Evolutionary conservation across 2,797 vertebrate genomes (phyloP).

Genomic region (Cuculus canorus): DNA sequence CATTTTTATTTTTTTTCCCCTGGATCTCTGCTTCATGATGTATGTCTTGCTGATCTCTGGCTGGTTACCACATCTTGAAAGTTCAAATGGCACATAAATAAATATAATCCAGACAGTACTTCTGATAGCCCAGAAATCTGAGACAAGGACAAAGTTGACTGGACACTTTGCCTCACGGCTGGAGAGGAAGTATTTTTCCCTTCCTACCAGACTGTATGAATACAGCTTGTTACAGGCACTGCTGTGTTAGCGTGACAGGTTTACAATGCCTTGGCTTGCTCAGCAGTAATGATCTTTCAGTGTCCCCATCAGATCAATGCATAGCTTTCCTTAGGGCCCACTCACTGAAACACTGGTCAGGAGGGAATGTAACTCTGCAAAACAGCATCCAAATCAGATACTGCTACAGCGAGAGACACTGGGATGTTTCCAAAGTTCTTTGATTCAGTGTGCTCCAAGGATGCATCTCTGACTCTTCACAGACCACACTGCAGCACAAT

Average conservation of each 20-base stretch:
- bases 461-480: background rate
- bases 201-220: background rate
- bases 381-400: background rate
- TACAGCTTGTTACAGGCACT: constrained; percentile 11
- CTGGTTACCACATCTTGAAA: background rate
- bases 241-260: background rate
- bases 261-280: constrained; percentile 12
- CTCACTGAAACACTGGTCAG: background rate
- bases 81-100: background rate
- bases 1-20: fast-evolving
- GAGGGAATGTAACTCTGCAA: background rate
- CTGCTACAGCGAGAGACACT: background rate
- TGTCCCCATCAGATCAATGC: constrained; percentile 21
- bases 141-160: background rate
- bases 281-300: constrained; percentile 44
- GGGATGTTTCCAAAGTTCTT: background rate
- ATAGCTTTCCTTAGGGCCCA: background rate
- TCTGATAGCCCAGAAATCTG: background rate
- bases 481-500: background rate
- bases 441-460: background rate
- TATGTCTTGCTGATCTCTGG: background rate
- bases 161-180: background rate
- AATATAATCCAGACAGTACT: background rate
- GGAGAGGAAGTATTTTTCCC: background rate
- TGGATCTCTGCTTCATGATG: background rate